Conservation (phyloP, 2,797 vertebrate species). For the Acrocephalus scirpaceus region DNA sequence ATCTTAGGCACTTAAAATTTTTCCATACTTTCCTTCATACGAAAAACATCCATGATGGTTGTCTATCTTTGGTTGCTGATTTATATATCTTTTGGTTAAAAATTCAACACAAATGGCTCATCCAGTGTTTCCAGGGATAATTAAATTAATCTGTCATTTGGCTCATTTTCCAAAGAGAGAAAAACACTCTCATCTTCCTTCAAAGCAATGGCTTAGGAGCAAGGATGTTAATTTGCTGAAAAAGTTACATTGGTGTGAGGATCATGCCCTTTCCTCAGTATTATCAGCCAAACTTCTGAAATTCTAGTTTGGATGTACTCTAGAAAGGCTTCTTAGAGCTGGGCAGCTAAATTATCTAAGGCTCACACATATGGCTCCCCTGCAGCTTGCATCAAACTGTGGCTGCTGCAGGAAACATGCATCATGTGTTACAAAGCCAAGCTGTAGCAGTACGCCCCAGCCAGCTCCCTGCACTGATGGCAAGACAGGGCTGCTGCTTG, state of each 20-base stretch:
- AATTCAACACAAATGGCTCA: background rate
- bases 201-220: background rate
- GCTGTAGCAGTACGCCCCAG: background rate
- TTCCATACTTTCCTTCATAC: background rate
- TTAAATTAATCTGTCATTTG: background rate
- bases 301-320: background rate
- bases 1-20: background rate
- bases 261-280: background rate
- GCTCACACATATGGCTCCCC: fast-evolving
- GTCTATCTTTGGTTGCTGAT: background rate
- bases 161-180: background rate
- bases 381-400: background rate
- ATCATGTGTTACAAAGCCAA: background rate
- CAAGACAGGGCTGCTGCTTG: background rate
- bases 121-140: background rate
- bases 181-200: background rate
- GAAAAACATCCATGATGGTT: background rate
- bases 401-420: background rate
- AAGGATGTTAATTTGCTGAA: background rate
- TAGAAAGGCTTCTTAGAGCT: background rate
- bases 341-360: background rate
- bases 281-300: background rate
- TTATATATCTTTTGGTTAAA: conserved; percentile 27
- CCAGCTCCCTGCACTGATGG: background rate
- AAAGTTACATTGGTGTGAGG: background rate